Percentiles rank a stretch among this genome's conserved stretches.
phyloP scores from a whole-genome alignment of 2,888 invertebrate species.

The Polydrusus tereticollis region DNA sequence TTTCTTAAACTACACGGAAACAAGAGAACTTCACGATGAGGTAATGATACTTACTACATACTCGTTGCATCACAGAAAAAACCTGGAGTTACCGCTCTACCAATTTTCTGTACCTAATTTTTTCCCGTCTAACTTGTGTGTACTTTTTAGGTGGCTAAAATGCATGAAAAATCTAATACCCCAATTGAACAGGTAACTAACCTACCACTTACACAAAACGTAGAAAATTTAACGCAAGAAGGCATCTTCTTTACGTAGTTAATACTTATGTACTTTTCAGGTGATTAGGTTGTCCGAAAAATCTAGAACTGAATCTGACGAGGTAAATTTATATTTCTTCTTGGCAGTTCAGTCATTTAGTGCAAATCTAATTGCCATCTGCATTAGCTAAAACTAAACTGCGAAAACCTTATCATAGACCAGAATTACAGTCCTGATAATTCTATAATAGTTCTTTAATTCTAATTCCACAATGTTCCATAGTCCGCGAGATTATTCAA shows the following conservation, averaged over 20 bases:
- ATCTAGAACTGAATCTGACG: conserved; percentile 30
- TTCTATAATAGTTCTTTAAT: too few relatives aligned
- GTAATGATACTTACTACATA: too few relatives aligned
- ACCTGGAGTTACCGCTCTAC: not conserved
- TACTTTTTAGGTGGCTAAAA: conserved; percentile 49
- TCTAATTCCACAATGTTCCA: too few relatives aligned
- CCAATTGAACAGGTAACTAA: conserved; percentile 43
- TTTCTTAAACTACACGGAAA: too few relatives aligned
- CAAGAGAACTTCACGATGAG: too few relatives aligned
- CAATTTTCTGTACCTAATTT: not conserved
- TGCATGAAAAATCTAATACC: conserved; percentile 46
- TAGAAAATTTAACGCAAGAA: not conserved
- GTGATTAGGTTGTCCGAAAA: conserved; percentile 32
- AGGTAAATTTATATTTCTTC: conserved; percentile 35
- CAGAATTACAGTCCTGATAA: not conserved
- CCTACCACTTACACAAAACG: not conserved
- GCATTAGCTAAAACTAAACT: conserved; percentile 8
- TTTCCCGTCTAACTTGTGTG: conserved; percentile 25
- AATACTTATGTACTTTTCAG: conserved; percentile 28
- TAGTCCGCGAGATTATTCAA: too few relatives aligned
- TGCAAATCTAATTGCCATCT: not conserved
- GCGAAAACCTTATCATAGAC: conserved; percentile 1
- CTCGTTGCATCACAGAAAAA: not conserved
- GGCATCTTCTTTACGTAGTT: not conserved
- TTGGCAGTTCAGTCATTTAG: conserved; percentile 7